Evolutionary conservation across 64 coral and sea anemone genomes (phyloP), one percentile per base, ranked within the genome.

Genomic region (Cladopsammia gracilis): DNA sequence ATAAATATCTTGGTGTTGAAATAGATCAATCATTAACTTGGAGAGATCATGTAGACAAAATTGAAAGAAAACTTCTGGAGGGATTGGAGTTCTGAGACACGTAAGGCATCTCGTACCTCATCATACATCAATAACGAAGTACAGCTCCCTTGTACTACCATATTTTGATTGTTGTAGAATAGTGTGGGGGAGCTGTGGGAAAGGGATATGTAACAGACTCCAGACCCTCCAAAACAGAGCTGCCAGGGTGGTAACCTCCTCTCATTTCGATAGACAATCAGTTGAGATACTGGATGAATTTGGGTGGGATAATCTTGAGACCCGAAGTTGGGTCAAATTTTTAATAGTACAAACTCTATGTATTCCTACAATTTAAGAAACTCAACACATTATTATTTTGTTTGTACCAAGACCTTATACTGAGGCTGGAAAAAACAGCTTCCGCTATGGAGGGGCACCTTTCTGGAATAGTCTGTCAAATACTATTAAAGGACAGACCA

Each of bases 21-120:
- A 58, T 89, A 52, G 86, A 89, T 89, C 8, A 58, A n/a, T 75
- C 20, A 47, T 64, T 89, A 59, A 59, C 86, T 75, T 89, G 86
- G 86, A 25, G n/a, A 5, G 72, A 11, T 58, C 86, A 89, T 89
- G 49, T 89, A 20, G 86, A 75, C 47, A 51, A 74, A 23, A n/a
- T 88, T 74, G n/a, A 42, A 88, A 74, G 67, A 75, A 75, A 62
- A 47, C 75, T 57, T 74, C 86, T 76, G 54, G 43, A 75, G 86
- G 42, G 48, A 89, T 89, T 50, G 67, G 46, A 24, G 86, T 13
- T 10, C 20, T 88, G 18, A n/a, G 58, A 75, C 67, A 42, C 1
- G 58, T 71, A n/a, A 53, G 86, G 54, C 67, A 47, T 80, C 53
- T 90, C 18, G 60, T 49, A 56, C 76, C 58, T 64, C 43, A 64